These are phyloP conservation scores for Coregonus suidteri DNA, from an alignment of 2,797 vertebrate species.

Conservation along the genomic window DNA sequence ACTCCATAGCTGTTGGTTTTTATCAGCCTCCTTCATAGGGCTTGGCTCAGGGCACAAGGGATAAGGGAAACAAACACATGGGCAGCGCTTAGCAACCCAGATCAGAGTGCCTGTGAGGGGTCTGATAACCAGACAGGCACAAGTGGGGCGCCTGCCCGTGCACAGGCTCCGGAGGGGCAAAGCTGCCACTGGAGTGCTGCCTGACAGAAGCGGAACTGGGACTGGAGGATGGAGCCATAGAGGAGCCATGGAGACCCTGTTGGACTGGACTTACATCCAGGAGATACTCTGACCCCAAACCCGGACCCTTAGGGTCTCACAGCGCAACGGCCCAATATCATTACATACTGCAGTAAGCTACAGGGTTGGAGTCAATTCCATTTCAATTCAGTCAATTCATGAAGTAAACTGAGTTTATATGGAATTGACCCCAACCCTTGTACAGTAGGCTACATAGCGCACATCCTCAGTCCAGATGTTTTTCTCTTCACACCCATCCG, in stretches of 20 bases:
- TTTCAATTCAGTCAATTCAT: background rate
- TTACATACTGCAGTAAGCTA: background rate
- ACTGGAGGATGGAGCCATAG: background rate
- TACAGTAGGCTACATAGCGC: background rate
- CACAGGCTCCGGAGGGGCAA: slow-evolving; percentile 6
- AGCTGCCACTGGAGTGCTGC: slow-evolving; percentile 9
- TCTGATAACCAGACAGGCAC: slow-evolving; percentile 75
- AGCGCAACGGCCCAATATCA: background rate
- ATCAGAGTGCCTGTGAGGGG: slow-evolving; percentile 71
- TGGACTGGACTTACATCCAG: background rate
- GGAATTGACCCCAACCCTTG: background rate
- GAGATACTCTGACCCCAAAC: background rate
- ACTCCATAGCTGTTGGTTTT: slow-evolving; percentile 60
- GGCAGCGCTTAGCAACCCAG: slow-evolving; percentile 68
- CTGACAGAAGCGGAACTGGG: slow-evolving; percentile 9
- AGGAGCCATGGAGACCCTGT: background rate
- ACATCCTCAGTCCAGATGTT: background rate
- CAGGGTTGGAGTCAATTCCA: background rate
- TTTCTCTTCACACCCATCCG: background rate
- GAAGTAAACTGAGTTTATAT: background rate
- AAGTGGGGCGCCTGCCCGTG: slow-evolving; percentile 21
- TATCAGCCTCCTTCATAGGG: slow-evolving; percentile 70
- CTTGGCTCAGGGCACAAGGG: slow-evolving; percentile 58
- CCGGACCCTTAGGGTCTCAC: background rate
- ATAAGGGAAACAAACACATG: slow-evolving; percentile 76